These are phyloP conservation scores for Drosophila novamexicana DNA, from an alignment of 1,140 invertebrate genomes.

Conservation along the genomic window DNA sequence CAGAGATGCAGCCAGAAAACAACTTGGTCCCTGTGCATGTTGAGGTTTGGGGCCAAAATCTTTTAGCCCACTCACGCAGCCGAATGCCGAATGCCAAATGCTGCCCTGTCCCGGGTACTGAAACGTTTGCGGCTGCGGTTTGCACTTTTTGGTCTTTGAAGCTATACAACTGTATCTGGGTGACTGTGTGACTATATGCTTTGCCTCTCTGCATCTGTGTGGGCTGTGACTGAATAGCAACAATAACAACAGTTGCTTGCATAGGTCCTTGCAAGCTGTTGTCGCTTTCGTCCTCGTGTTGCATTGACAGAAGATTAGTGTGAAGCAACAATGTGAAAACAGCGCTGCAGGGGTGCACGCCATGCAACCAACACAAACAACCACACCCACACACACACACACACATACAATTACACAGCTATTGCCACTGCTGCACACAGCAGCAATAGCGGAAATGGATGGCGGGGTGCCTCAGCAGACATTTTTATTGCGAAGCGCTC, in stretches of 20 bases:
- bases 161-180: slow-evolving; percentile 46
- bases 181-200: not conserved
- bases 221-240: slow-evolving; percentile 15
- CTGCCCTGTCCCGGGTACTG: slow-evolving; percentile 39
- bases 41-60: slow-evolving; percentile 50
- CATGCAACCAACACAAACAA: slow-evolving; percentile 28
- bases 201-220: slow-evolving; percentile 7
- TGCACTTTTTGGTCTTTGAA: slow-evolving; percentile 79
- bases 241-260: slow-evolving; percentile 15
- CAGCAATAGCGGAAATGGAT: slow-evolving; percentile 59
- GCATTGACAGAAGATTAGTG: slow-evolving; percentile 82
- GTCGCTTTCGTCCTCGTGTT: slow-evolving; percentile 76
- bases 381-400: slow-evolving; percentile 13
- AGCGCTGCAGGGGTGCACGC: slow-evolving; percentile 62
- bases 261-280: slow-evolving; percentile 70
- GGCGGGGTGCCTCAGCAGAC: slow-evolving; percentile 60
- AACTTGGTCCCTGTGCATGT: slow-evolving; percentile 38
- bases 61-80: slow-evolving; percentile 44
- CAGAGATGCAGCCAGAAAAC: slow-evolving; percentile 70
- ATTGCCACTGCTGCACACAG: slow-evolving; percentile 7
- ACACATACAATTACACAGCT: slow-evolving; percentile 15
- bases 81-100: slow-evolving; percentile 25
- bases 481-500: slow-evolving; percentile 78
- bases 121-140: slow-evolving; percentile 79
- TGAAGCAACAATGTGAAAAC: slow-evolving; percentile 82